These are phyloP conservation scores for Drosophila parvula DNA, from an alignment of 1,140 invertebrate genomes.

Conservation along the genomic window DNA sequence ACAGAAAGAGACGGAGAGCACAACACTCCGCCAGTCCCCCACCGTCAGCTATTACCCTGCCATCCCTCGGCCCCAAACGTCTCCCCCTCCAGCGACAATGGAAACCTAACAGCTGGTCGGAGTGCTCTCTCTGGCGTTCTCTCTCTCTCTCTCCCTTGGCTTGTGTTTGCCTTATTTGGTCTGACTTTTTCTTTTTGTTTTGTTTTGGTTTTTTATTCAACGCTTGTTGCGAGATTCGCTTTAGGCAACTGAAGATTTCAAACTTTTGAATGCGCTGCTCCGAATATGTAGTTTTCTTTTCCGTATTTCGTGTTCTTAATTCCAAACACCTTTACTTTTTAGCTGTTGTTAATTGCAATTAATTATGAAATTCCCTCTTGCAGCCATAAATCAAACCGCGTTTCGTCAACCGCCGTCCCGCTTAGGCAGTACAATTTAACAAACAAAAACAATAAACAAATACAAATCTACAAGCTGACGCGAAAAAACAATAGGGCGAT, in stretches of 20 bases:
- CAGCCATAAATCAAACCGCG: conserved; percentile 57
- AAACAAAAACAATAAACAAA: conserved; percentile 34
- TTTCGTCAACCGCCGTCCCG: conserved; percentile 73
- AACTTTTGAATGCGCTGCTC: conserved; percentile 11
- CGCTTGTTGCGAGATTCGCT: conserved; percentile 21
- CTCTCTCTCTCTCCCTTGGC: conserved; percentile 18
- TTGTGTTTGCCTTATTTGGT: conserved; percentile 54
- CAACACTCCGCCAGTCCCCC: conserved; percentile 47
- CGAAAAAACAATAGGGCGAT: conserved; percentile 39
- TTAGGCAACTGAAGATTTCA: neutral
- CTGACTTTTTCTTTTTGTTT: conserved; percentile 54
- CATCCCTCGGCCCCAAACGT: conserved; percentile 28
- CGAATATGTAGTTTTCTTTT: neutral
- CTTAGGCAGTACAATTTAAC: conserved; percentile 31
- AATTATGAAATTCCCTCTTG: conserved; percentile 64
- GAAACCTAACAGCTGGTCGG: conserved; percentile 67
- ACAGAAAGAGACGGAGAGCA: conserved; percentile 54
- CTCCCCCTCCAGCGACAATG: conserved; percentile 11
- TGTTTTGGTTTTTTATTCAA: conserved; percentile 65
- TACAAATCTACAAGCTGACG: conserved; percentile 40
- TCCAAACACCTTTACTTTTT: neutral
- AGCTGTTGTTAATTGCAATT: conserved; percentile 39
- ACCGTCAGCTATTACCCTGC: conserved; percentile 18
- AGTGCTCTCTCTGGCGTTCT: conserved; percentile 23
- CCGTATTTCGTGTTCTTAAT: neutral